Evolutionary conservation across 1,140 invertebrate species (phyloP).

Genomic region (Metopolophium dirhodum): DNA sequence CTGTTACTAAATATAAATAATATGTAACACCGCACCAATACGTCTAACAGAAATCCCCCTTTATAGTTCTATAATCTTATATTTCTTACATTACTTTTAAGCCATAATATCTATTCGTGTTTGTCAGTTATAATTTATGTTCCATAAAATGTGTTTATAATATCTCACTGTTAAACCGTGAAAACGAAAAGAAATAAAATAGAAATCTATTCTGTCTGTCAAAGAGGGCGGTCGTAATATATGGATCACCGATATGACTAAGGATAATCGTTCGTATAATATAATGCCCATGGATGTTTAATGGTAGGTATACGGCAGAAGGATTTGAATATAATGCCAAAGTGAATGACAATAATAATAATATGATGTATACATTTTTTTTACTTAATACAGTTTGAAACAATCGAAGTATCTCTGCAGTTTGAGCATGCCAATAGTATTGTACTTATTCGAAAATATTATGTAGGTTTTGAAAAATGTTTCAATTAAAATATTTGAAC

Average conservation of each 20-base stretch:
- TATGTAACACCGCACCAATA: neutral
- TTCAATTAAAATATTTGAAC: neutral
- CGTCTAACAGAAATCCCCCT: neutral
- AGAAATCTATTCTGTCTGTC: conserved; percentile 22
- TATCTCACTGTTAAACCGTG: conserved; percentile 18
- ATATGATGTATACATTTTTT: neutral
- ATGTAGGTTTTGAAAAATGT: neutral
- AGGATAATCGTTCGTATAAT: neutral
- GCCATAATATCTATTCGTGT: neutral
- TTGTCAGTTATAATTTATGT: conserved; percentile 25
- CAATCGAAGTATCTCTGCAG: neutral
- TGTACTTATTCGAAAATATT: neutral
- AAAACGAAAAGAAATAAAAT: conserved; percentile 29
- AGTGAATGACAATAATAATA: neutral
- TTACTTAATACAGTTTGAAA: neutral
- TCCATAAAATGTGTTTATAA: conserved; percentile 18
- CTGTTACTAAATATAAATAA: neutral
- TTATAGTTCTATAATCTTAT: neutral
- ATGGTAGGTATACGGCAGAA: neutral
- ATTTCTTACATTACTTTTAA: neutral
- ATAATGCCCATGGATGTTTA: neutral
- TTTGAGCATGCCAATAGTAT: neutral
- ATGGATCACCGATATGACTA: conserved; percentile 23
- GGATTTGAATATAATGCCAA: neutral
- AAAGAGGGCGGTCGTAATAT: conserved; percentile 9